These are phyloP conservation scores for Heteromyza rotundicornis DNA, from an alignment of 2,888 invertebrate genomes.

Conservation along the genomic window DNA sequence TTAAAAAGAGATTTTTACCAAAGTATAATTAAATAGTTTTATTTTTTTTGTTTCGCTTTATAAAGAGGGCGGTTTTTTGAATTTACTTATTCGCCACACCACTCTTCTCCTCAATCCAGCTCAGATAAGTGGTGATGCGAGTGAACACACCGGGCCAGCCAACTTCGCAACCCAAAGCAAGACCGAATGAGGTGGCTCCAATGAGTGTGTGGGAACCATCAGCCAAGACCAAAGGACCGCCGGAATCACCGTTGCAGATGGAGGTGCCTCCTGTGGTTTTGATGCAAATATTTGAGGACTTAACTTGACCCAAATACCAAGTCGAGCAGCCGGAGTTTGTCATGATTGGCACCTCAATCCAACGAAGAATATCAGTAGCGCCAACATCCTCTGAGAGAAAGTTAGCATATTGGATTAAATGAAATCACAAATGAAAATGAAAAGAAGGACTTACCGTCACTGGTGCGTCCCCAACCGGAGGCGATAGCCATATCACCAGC, in stretches of 20 bases:
- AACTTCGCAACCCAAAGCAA: conserved; percentile 50
- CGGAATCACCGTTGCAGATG: conserved; percentile 59
- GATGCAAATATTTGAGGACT: conserved; percentile 44
- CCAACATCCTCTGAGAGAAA: conserved; percentile 29
- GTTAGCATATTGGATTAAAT: too few relatives aligned
- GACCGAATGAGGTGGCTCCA: conserved; percentile 56
- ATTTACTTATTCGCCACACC: conserved; percentile 41
- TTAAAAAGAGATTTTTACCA: too few relatives aligned
- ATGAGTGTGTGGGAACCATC: conserved; percentile 43
- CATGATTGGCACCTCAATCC: conserved; percentile 41
- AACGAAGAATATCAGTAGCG: conserved; percentile 44
- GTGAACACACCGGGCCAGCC: conserved; percentile 59
- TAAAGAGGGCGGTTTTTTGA: too few relatives aligned
- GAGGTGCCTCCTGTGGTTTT: conserved; percentile 46
- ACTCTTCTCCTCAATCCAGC: conserved; percentile 49
- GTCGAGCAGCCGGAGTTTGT: conserved; percentile 38
- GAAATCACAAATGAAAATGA: too few relatives aligned
- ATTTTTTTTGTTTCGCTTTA: too few relatives aligned
- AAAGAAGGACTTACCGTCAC: conserved; percentile 41
- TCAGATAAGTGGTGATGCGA: conserved; percentile 49
- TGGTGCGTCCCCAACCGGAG: conserved; percentile 56
- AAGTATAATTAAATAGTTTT: too few relatives aligned
- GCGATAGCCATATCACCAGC: conserved; percentile 40
- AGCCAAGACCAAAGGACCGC: conserved; percentile 52
- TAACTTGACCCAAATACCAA: conserved; percentile 38